Conservation (phyloP, 2,888 invertebrate genomes). For the Amorpha juglandis region DNA sequence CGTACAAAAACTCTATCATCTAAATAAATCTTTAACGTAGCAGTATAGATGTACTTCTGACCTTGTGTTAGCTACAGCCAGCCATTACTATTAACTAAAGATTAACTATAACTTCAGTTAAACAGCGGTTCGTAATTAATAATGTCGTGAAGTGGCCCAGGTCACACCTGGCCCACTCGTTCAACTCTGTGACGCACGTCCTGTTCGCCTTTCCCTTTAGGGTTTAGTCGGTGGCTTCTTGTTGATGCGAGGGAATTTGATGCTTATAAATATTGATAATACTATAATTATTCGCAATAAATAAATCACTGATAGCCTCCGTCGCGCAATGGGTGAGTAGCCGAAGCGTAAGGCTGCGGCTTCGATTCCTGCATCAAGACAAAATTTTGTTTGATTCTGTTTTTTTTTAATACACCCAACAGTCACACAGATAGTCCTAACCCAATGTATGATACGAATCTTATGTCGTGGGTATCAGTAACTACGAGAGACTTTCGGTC, state of each 20-base stretch:
- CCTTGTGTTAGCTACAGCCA: not conserved
- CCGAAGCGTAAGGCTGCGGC: no score
- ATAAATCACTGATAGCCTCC: no score
- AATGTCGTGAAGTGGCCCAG: slow-evolving; percentile 23
- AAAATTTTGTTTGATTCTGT: no score
- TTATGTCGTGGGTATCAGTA: no score
- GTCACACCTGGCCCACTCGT: slow-evolving; percentile 46
- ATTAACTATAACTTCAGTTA: slow-evolving; percentile 21
- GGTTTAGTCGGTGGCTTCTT: slow-evolving; percentile 28
- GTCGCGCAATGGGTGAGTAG: no score
- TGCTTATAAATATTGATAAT: not conserved
- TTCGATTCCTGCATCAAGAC: no score
- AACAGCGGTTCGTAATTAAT: slow-evolving; percentile 20
- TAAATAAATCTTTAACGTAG: no score
- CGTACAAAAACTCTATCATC: no score
- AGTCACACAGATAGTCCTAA: no score
- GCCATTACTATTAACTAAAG: not conserved
- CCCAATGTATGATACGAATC: no score
- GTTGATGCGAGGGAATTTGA: slow-evolving; percentile 28
- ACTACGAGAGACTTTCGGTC: no score
- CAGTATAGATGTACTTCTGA: not conserved
- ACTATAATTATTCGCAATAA: not conserved
- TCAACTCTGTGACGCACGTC: slow-evolving; percentile 49
- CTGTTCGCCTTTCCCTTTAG: slow-evolving; percentile 34
- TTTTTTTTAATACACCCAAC: no score